Evolutionary conservation across 1,140 invertebrate species (phyloP).

Genomic region (Nebria ingens): DNA sequence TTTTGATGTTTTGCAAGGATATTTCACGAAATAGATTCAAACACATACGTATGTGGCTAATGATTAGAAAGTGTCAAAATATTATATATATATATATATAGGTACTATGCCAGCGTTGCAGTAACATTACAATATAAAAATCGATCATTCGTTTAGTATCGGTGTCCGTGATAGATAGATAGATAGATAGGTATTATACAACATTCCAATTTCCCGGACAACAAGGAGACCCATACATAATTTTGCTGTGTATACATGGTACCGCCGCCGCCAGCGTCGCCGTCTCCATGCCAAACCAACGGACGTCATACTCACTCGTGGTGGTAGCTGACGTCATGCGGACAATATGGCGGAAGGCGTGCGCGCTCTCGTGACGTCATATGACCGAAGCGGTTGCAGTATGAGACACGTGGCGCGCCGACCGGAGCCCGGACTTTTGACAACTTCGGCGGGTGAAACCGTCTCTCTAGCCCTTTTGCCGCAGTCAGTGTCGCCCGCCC

Average conservation of each 20-base stretch:
- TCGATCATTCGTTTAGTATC: too few relatives aligned
- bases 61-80: too few relatives aligned
- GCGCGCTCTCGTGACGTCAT: constrained; percentile 34
- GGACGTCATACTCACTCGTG: constrained; percentile 21
- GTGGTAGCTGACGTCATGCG: constrained; percentile 32
- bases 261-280: constrained; percentile 16
- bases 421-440: not conserved
- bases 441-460: not conserved
- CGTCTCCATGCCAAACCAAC: constrained; percentile 23
- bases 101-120: not conserved
- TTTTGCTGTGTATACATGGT: not conserved
- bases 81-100: too few relatives aligned
- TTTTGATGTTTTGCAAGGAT: too few relatives aligned
- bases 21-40: too few relatives aligned
- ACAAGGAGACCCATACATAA: constrained; percentile 4
- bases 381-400: not conserved
- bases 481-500: constrained; percentile 1
- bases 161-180: too few relatives aligned
- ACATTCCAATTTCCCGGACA: not conserved
- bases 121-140: not conserved
- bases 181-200: too few relatives aligned
- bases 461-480: not conserved
- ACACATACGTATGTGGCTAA: too few relatives aligned
- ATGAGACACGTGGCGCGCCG: not conserved
- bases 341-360: constrained; percentile 38